Evolutionary conservation across 2,888 invertebrate species (phyloP), one percentile per base, ranked within the genome.

Genomic region (Rotaria macrura): DNA sequence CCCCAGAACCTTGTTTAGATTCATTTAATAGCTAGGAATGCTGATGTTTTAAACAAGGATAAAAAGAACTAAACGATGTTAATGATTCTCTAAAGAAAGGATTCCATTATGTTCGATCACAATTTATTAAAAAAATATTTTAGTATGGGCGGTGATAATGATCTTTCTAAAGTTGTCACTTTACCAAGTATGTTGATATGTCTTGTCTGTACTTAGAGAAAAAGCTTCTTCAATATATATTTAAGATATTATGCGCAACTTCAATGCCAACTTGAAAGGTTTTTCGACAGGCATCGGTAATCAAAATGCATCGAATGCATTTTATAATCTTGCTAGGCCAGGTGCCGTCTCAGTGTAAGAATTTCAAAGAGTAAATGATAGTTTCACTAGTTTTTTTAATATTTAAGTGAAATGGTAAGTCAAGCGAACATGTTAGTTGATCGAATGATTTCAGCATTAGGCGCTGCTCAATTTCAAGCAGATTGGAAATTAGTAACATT

Each of bases 181-280:
- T 84, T 89, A 38, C 88, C 89, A 84, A 89, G 89, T 89, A 87
- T 87, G 88, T 49, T 83, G 0, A 43, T 25, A 23, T 34, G n/a
- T 40, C n/a, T 12, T n/a, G 0, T 29, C 34, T 29, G 29, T 54
- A 52, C 29, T 65, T 84, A 1, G 47, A 25, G n/a, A 55, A 47
- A 47, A n/a, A n/a, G n/a, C n/a, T 29, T 29, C 6, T 29, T 84
- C 43, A 17, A 83, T 14, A 2, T 40, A 79, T 54, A 25, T 87
- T 87, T 38, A 87, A 89, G 89, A 90, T 87, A 89, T 90, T 43
- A 86, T 90, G 34, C 89, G 88, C 85, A 86, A 88, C 84, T 90
- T 89, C 87, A 90, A 89, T 87, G 88, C 89, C 4, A 86, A 88
- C 38, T 83, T 90, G n/a, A 88, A 87, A 23, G 90, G 90, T 17